Conservation (phyloP, 2,797 vertebrate species). For the Pygocentrus nattereri region DNA sequence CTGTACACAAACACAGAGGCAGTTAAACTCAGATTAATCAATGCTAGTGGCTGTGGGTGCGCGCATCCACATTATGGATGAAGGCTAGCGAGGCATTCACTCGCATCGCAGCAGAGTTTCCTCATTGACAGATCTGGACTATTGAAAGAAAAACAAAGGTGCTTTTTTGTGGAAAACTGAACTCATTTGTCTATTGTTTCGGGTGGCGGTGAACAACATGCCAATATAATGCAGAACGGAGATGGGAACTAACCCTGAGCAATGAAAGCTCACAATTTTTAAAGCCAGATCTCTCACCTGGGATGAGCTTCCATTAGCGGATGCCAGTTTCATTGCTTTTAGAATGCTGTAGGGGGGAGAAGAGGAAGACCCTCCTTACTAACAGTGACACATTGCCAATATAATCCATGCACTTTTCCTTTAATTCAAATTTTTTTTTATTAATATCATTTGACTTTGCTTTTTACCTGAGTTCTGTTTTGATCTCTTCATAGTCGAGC, state of each 20-base stretch:
- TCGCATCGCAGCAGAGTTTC: slow-evolving; percentile 60
- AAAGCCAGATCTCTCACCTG: slow-evolving; percentile 82
- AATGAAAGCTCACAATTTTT: slow-evolving; percentile 4
- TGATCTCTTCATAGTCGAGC: slow-evolving; percentile 97
- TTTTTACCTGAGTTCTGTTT: slow-evolving; percentile 94
- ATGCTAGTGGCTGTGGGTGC: slow-evolving; percentile 57
- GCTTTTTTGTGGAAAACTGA: slow-evolving; percentile 40
- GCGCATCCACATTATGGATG: slow-evolving; percentile 67
- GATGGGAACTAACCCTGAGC: slow-evolving; percentile 11
- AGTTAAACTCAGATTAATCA: slow-evolving; percentile 68
- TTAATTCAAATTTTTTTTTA: background rate
- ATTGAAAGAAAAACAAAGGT: slow-evolving; percentile 53
- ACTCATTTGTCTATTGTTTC: slow-evolving; percentile 26
- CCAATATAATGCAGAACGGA: slow-evolving; percentile 18
- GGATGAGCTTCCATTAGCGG: slow-evolving; percentile 86
- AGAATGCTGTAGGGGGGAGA: slow-evolving; percentile 83
- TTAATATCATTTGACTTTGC: background rate
- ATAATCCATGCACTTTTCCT: background rate
- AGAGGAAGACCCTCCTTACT: background rate
- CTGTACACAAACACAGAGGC: slow-evolving; percentile 71
- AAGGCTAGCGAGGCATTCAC: slow-evolving; percentile 63
- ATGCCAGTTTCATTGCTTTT: slow-evolving; percentile 94
- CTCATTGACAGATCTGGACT: slow-evolving; percentile 58
- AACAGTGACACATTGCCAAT: background rate
- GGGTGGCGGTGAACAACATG: slow-evolving; percentile 29